Base-by-base conservation (phyloP, 2,113 vertebrate genomes). In the Toxotes jaculatrix region DNA sequence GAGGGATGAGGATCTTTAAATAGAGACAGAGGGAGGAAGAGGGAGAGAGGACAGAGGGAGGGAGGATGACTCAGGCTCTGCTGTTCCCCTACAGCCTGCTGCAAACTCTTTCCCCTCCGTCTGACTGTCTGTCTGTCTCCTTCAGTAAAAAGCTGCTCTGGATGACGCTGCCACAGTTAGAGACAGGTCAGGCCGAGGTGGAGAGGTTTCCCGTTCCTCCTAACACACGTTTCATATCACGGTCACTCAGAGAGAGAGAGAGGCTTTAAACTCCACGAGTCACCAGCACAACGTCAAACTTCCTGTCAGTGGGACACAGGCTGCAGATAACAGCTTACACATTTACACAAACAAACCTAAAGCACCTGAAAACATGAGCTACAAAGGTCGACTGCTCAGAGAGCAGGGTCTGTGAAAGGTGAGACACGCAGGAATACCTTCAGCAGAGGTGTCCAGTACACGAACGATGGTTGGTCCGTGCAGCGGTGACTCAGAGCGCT, bases 1-100 rank as follows among this genome's bases (percentile, higher is more conserved):
- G 51, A 72, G 60, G 38, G 70, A 74, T 80, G 67, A 71, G 42
- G 45, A 27, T 56, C 67, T 57, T 47, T 64, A 57, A 56, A 70
- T 43, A 63, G 57, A 70, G 45, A 49, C 56, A 4, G 17, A 56
- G 59, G 57, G 43, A 3, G 36, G 49, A 19, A 27, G 27, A 27
- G 27, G 1, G 27, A 27, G 27, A 27, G 27, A 27, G 27, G 27
- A 27, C 27, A 27, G 27, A 27, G 27, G n/a, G n/a, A n/a, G n/a
- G n/a, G n/a, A 14, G 49, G 68, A 64, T 47, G 68, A 79, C 14
- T 79, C 77, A 62, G 62, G 11, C 60, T 51, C 31, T 62, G 51
- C 21, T 69, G 0, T 16, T 53, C 17, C 19, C 8, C 38, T 40
- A 40, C 38, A 7, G 38, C 38, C 38, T 40, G 42, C 19, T 47